Percentiles rank a stretch among this genome's conserved stretches.
phyloP scores from a whole-genome alignment of 2,888 invertebrate genomes.

The Drepanosiphum platanoidis region DNA sequence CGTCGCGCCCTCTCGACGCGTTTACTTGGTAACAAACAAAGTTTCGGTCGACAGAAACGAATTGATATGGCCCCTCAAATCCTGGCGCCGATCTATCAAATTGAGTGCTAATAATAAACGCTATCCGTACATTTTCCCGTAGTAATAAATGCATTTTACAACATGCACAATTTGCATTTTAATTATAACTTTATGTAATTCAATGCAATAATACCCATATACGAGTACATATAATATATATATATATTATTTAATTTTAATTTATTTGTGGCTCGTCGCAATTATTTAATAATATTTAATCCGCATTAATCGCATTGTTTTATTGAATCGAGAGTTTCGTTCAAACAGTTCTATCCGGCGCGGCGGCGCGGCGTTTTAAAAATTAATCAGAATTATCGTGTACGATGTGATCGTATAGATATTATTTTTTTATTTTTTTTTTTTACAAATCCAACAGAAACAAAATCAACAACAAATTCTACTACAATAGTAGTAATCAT shows the following conservation, averaged over 20 bases:
- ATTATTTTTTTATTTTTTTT: neutral
- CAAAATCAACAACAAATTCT: too few relatives aligned
- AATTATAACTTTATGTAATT: neutral
- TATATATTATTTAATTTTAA: too few relatives aligned
- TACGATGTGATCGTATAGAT: too few relatives aligned
- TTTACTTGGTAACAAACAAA: neutral
- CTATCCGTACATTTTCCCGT: neutral
- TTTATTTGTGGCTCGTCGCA: too few relatives aligned
- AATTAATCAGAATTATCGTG: too few relatives aligned
- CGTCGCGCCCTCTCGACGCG: neutral
- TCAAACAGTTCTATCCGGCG: too few relatives aligned
- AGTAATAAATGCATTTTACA: neutral
- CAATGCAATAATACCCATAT: too few relatives aligned
- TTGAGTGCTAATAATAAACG: neutral
- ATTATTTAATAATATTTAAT: too few relatives aligned
- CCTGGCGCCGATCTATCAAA: constrained; percentile 23
- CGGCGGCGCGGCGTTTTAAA: neutral
- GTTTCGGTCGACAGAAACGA: constrained; percentile 23
- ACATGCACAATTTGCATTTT: neutral
- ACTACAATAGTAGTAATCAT: too few relatives aligned
- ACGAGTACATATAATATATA: too few relatives aligned
- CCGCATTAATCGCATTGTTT: neutral
- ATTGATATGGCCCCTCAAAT: constrained; percentile 13
- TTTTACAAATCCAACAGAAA: neutral
- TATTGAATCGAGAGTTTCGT: too few relatives aligned